phyloP scores from a whole-genome alignment of 1,140 invertebrate species.

The Trachymyrmex septentrionalis region DNA sequence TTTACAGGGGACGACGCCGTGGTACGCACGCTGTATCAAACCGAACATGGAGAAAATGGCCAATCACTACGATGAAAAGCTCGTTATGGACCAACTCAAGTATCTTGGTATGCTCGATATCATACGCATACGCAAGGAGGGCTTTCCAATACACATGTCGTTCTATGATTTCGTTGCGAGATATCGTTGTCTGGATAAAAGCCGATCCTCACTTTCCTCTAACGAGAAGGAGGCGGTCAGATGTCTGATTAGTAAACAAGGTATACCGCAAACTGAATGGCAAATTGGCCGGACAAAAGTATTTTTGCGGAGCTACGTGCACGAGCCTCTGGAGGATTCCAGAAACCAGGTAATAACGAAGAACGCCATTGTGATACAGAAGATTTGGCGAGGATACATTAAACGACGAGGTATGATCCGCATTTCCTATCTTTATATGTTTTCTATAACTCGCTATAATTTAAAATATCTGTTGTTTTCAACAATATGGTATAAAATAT shows the following conservation, averaged over 20 bases:
- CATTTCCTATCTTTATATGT: not conserved
- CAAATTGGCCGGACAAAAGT: slow-evolving; percentile 97
- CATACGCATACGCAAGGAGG: slow-evolving; percentile 96
- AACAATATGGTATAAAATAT: too few species aligned
- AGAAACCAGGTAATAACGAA: slow-evolving; percentile 90
- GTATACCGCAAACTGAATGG: slow-evolving; percentile 92
- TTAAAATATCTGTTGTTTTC: too few species aligned
- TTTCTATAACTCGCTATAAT: not conserved
- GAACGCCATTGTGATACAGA: slow-evolving; percentile 94
- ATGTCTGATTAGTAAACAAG: slow-evolving; percentile 88
- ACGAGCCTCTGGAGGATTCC: slow-evolving; percentile 95
- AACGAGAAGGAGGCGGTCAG: slow-evolving; percentile 87
- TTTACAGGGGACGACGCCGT: slow-evolving; percentile 96
- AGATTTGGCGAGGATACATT: slow-evolving; percentile 90
- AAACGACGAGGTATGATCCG: slow-evolving; percentile 88
- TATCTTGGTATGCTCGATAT: slow-evolving; percentile 99
- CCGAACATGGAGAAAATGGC: slow-evolving; percentile 96
- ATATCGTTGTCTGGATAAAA: slow-evolving; percentile 91
- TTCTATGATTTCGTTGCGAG: slow-evolving; percentile 93
- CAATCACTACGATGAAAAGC: slow-evolving; percentile 93
- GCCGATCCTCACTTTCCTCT: slow-evolving; percentile 77
- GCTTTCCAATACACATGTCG: slow-evolving; percentile 95
- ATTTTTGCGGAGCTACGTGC: slow-evolving; percentile 94
- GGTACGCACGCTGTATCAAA: slow-evolving; percentile 98
- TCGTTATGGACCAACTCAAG: slow-evolving; percentile 96